Evolutionary conservation across 2,888 invertebrate species (phyloP).

Genomic region (Bellardia bayeri): DNA sequence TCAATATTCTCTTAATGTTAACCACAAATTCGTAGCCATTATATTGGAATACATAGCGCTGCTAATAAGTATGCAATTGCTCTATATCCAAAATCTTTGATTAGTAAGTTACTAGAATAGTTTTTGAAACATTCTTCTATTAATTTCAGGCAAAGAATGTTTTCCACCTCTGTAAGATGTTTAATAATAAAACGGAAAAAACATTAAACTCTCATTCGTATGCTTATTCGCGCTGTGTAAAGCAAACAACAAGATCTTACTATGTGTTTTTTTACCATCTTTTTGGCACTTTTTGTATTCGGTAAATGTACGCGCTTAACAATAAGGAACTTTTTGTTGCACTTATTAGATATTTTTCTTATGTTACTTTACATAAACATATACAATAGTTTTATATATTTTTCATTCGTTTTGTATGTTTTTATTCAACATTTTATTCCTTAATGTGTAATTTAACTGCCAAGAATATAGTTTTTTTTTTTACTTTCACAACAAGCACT

Average conservation of each 20-base stretch:
- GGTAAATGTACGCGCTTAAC: conserved; percentile 50
- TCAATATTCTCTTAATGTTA: too few species aligned
- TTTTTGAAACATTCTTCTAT: too few species aligned
- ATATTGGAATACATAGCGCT: too few species aligned
- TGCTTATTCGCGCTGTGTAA: conserved; percentile 59
- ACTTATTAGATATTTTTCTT: conserved; percentile 55
- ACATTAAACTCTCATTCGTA: conserved; percentile 45
- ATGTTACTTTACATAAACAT: conserved; percentile 53
- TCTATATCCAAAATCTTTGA: too few species aligned
- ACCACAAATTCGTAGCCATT: too few species aligned
- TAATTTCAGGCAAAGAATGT: background rate
- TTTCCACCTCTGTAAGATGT: conserved; percentile 20
- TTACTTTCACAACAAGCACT: conserved; percentile 42
- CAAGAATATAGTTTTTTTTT: conserved; percentile 51
- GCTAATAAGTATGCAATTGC: too few species aligned
- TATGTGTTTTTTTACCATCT: background rate
- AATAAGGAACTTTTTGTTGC: conserved; percentile 48
- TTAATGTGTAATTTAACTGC: conserved; percentile 70
- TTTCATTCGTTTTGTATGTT: conserved; percentile 18
- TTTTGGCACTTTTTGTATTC: conserved; percentile 33
- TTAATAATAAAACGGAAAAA: conserved; percentile 2
- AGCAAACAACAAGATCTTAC: conserved; percentile 53
- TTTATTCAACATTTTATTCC: conserved; percentile 63
- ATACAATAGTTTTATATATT: conserved; percentile 56
- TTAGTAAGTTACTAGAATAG: too few species aligned